Evolutionary conservation across 2,113 vertebrate genomes (phyloP), one percentile per base, ranked within the genome.

Genomic region (Mohoua ochrocephala): DNA sequence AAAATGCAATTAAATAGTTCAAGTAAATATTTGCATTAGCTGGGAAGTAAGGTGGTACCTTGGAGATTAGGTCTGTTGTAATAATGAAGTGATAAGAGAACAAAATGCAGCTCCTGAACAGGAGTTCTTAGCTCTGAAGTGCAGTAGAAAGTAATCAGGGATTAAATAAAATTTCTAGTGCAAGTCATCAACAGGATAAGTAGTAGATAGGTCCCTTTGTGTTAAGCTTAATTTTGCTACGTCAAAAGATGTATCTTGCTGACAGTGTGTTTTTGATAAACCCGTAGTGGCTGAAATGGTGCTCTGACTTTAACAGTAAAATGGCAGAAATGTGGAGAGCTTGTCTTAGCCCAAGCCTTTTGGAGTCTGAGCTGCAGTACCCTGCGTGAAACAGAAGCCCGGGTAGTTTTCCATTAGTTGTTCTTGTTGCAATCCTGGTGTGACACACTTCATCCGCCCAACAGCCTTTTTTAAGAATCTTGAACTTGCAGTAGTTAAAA

Each of bases 1-100:
- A 95, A 95, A 90, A 85, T 80, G 85, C 73, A 87, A 86, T 91
- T 93, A 95, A 96, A 89, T 89, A 83, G 79, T 69, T 90, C 59
- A 94, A 85, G 80, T 95, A 95, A 96, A 95, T 89, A 93, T 94
- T 94, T 93, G 89, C 81, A 81, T 96, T 91, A 89, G 74, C 83
- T 65, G 71, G 77, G 83, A 93, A 93, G 80, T 91, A 86, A 89
- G 91, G 60, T 77, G 92, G 64, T 79, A 77, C 87, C 68, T 91
- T 89, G 61, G 68, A 95, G 71, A 56, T 88, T 47, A 94, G 56
- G 44, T 57, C 65, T 94, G 91, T 87, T 93, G 47, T 95, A 94
- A 78, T 96, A 95, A 85, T 93, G 54, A 85, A 91, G 69, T 57
- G 57, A 61, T 75, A 24, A 24, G 57, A 77, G 80, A 91, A 54